Evolutionary conservation across 2,888 invertebrate species (phyloP).

Genomic region (Pedicia rivosa): DNA sequence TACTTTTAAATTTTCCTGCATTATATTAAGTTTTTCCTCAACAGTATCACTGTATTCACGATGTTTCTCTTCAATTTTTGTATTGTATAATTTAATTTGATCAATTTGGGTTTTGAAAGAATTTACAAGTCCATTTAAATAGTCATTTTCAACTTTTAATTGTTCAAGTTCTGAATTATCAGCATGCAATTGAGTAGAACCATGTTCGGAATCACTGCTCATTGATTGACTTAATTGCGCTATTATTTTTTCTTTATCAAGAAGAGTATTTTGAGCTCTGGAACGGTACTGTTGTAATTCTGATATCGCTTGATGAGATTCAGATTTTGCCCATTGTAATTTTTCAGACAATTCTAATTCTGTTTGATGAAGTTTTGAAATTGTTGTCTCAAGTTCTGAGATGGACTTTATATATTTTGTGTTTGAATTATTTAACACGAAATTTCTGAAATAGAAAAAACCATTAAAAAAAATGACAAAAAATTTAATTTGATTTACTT

Average conservation of each 20-base stretch:
- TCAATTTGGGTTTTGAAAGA: slow-evolving; percentile 17
- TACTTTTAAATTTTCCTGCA: slow-evolving; percentile 22
- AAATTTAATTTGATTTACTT: slow-evolving; percentile 4
- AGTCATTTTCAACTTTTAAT: slow-evolving; percentile 28
- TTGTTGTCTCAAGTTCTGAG: slow-evolving; percentile 24
- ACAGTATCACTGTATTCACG: slow-evolving; percentile 6
- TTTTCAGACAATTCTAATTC: slow-evolving; percentile 32
- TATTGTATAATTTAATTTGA: slow-evolving; percentile 8
- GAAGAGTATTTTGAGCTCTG: slow-evolving; percentile 61
- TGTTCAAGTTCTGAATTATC: slow-evolving; percentile 39
- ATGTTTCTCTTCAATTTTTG: slow-evolving; percentile 8
- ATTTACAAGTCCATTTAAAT: slow-evolving; percentile 18
- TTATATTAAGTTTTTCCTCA: background rate
- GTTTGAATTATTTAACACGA: slow-evolving; percentile 12
- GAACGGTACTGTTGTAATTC: slow-evolving; percentile 62
- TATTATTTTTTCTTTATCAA: slow-evolving; percentile 60
- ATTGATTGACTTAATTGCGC: slow-evolving; percentile 34
- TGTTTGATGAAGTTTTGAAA: slow-evolving; percentile 31
- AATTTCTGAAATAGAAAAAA: background rate
- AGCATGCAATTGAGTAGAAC: too few species aligned
- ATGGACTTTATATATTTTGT: slow-evolving; percentile 23
- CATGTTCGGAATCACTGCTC: slow-evolving; percentile 31
- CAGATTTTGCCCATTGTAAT: slow-evolving; percentile 32
- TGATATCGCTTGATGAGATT: slow-evolving; percentile 28
- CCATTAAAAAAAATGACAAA: background rate